Evolutionary conservation across 2,113 vertebrate genomes (phyloP).

Genomic region (Microtus ochrogaster): DNA sequence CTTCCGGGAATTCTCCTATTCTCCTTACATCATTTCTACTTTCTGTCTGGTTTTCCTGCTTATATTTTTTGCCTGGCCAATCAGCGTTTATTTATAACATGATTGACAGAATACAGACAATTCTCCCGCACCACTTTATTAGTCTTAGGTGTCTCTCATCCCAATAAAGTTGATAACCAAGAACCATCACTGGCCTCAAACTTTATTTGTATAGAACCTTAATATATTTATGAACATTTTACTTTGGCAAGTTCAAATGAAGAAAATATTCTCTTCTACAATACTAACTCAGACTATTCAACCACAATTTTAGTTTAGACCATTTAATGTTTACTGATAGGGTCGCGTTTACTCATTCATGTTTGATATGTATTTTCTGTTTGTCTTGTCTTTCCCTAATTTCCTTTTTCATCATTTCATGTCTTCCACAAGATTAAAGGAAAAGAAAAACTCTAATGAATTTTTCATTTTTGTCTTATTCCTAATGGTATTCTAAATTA

Average conservation of each 20-base stretch:
- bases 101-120: no score
- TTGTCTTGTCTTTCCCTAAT: background rate
- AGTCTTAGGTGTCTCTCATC: background rate
- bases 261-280: background rate
- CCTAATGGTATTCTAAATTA: background rate
- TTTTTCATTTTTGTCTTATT: background rate
- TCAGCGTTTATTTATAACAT: no score
- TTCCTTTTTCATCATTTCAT: background rate
- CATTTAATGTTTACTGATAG: background rate
- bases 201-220: background rate
- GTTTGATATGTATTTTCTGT: background rate
- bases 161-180: background rate
- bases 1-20: no score
- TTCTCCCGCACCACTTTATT: no score
- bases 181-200: background rate
- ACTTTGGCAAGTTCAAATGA: background rate
- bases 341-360: background rate
- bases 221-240: background rate
- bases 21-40: no score
- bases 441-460: background rate
- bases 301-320: background rate
- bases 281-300: background rate
- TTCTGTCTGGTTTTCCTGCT: no score
- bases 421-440: background rate
- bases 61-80: no score